Evolutionary conservation across 2,888 invertebrate genomes (phyloP), one percentile per base, ranked within the genome.

Genomic region (Melangyna quadrimaculata): DNA sequence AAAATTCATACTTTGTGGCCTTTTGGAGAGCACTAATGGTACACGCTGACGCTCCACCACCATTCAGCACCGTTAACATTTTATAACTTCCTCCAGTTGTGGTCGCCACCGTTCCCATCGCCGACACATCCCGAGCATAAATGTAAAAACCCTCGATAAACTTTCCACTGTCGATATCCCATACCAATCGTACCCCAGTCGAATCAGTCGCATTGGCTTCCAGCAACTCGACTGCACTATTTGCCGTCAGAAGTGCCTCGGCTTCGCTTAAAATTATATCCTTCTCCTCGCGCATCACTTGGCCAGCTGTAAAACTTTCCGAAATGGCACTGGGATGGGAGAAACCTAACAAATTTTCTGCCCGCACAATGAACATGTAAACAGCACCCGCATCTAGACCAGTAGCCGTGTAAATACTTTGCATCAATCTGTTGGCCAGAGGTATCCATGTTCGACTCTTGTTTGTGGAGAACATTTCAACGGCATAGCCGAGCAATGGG

Each of bases 1-100:
- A 97, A 93, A 98, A 97, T 93, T 98, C 96, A 92, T 98, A 98
- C 91, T 95, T 95, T 86, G 96, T 95, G 92, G 95, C 97, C 92
- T 97, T 97, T 87, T 94, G 93, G 90, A 98, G 93, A 88, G 95
- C 96, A 83, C 95, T 95, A 89, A 96, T 95, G 89, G 95, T 95
- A 91, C 96, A 96, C 73, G 95, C 95, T 55, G 96, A 95, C 73
- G 95, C 94, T 70, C 95, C 95, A 48, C 91, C 92, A 88, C 96
- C 96, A 93, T 96, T 96, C 84, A 96, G 93, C 89, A 96, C 95
- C 80, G 96, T 96, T 89, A 96, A 93, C 94, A 96, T 95, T 90
- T 95, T 95, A 91, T 96, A 96, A 90, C 90, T 65, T 65, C 63
- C 63, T 45, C 63, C 63, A 27, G 22, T 48, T 1, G 22, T 48